Evolutionary conservation across 2,888 invertebrate genomes (phyloP), one percentile per base, ranked within the genome.

Genomic region (Eurois occulta): DNA sequence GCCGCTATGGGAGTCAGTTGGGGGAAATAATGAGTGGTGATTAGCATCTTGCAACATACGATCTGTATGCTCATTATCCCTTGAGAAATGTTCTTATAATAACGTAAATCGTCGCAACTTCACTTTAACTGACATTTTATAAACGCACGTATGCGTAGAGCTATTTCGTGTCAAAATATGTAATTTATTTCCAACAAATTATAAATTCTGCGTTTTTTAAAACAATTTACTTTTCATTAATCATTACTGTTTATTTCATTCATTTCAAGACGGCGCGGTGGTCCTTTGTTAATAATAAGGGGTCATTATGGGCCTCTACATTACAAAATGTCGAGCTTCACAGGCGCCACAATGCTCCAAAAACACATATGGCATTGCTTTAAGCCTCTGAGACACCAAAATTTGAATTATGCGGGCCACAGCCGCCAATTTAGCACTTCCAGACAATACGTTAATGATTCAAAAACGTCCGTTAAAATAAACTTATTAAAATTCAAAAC

Each of bases 401-500:
- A 21, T 24, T 28, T 38, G 8, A 21, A 62, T 70, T 38, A 70
- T 52, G 13, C 24, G 3, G n/a, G 16, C 11, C 2, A n/a, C 3
- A 11, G 38, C 35, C 10, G 48, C 64, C 52, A 71, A 73, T 75
- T 78, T 60, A 28, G 52, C n/a, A 41, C 64, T 35, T 38, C 66
- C 64, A 70, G 41, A 62, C 71, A 43, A 69, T 48, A 75, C 76
- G 66, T 70, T 80, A 80, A 84, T 79, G 72, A 80, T 78, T 77
- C 41, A 69, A 83, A 89, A 87, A 75, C 48, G 81, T 77, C 78
- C 76, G 80, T 82, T 88, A 75, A 84, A 88, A 86, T 83, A 83
- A 81, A 78, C 79, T 77, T 88, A 93, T 96, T 94, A 94, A 93
- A 91, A 95, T 96, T 94, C 95, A 92, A 90, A 86, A 88, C 92